phyloP scores from a whole-genome alignment of 2,113 vertebrate species.

The Uropsilus gracilis region DNA sequence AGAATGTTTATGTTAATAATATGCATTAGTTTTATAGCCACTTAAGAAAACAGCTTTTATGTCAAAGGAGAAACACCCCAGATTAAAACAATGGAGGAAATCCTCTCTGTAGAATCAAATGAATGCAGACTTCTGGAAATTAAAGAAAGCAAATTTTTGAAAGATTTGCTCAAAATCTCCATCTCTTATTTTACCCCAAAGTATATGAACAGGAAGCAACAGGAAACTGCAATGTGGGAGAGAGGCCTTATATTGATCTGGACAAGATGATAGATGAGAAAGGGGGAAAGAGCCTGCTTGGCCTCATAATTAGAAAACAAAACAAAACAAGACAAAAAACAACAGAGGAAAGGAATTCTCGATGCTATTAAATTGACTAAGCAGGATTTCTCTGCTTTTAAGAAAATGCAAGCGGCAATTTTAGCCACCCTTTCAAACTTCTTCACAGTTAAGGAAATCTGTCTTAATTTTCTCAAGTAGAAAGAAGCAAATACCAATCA shows the following conservation, averaged over 20 bases:
- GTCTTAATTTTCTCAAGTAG: neutral
- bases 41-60: neutral
- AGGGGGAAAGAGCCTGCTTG: neutral
- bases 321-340: neutral
- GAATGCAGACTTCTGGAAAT: neutral
- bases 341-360: neutral
- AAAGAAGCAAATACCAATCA: neutral
- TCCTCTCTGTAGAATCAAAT: neutral
- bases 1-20: neutral
- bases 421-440: neutral
- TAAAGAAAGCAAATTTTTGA: neutral
- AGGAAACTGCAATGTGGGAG: conserved; percentile 24
- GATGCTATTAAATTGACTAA: neutral
- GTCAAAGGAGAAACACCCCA: conserved; percentile 34
- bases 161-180: neutral
- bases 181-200: neutral
- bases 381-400: neutral
- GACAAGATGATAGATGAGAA: neutral
- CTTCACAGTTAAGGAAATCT: neutral
- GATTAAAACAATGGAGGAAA: conserved; percentile 2
- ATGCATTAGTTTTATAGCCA: neutral
- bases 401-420: neutral
- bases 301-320: neutral
- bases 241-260: neutral
- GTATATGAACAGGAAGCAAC: neutral